A percentile compares a stretch with the other conserved stretches of the same genome.
Conservation (phyloP, 2,113 vertebrate genomes). For the Sclerurus mexicanus region DNA sequence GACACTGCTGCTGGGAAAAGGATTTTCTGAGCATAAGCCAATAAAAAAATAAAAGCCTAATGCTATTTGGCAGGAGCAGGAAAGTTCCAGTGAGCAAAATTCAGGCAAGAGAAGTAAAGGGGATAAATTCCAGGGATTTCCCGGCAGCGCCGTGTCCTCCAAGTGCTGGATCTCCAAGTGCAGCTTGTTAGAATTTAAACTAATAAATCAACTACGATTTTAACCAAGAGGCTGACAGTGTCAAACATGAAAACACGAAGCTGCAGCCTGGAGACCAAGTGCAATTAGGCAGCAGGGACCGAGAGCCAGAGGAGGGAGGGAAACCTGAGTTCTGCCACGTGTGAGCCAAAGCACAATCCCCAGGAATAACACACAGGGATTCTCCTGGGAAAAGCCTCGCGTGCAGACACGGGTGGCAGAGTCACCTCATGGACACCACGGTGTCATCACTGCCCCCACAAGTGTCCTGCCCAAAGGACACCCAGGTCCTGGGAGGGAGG, state of each 20-base stretch:
- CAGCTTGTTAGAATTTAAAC: background rate
- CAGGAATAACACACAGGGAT: background rate
- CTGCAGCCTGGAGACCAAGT: background rate
- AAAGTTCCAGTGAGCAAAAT: background rate
- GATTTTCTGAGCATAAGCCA: background rate
- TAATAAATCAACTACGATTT: background rate
- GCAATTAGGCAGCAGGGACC: background rate
- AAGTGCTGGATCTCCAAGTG: background rate
- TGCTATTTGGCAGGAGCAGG: background rate
- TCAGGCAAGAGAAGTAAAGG: background rate
- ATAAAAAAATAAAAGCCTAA: background rate
- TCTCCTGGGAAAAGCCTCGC: accelerated
- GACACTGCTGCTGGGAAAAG: background rate
- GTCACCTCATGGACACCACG: background rate
- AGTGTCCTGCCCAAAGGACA: background rate
- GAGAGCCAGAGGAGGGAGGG: background rate
- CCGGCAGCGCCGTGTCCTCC: background rate
- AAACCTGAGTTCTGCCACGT: accelerated
- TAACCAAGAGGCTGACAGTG: background rate
- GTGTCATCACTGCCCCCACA: background rate
- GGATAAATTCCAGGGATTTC: background rate
- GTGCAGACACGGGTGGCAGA: background rate
- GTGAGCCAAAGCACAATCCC: background rate
- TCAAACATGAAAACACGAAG: accelerated
- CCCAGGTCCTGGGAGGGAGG: background rate